These are phyloP conservation scores for Platygyra sinensis DNA, from an alignment of 64 coral and sea anemone species.

Conservation along the genomic window DNA sequence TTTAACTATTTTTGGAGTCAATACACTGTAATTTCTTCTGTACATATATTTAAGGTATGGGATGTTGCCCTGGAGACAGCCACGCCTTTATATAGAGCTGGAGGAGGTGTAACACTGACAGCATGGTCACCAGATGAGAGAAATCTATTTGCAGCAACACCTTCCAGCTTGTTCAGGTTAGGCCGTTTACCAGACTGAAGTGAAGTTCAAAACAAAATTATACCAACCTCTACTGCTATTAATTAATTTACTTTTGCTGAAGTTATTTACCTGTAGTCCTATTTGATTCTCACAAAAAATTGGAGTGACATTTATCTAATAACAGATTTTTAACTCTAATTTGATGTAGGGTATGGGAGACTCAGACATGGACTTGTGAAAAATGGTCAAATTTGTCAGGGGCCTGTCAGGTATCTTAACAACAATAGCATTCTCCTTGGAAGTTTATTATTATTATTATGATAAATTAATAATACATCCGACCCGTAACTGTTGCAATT, in stretches of 20 bases:
- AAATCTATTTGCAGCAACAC: conserved; percentile 84
- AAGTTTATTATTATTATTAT: no score
- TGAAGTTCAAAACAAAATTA: no score
- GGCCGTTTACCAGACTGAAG: not conserved
- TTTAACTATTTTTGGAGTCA: no score
- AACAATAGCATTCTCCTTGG: no score
- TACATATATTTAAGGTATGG: conserved; percentile 66
- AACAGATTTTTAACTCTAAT: not conserved
- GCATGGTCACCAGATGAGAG: conserved; percentile 93
- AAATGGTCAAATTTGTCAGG: conserved; percentile 94
- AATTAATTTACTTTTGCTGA: not conserved
- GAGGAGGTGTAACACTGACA: conserved; percentile 74
- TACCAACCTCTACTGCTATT: not conserved
- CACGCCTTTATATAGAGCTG: conserved; percentile 86
- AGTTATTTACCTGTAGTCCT: not conserved
- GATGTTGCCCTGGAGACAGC: conserved; percentile 86
- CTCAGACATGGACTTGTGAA: conserved; percentile 98
- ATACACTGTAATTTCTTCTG: not conserved
- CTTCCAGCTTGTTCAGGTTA: conserved; percentile 82
- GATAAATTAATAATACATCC: no score
- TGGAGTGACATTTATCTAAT: no score
- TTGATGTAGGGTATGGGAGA: conserved; percentile 85
- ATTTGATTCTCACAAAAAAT: not conserved
- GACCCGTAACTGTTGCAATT: no score
- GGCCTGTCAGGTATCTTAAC: conserved; percentile 73